A percentile compares a stretch with the other conserved stretches of the same genome.
phyloP scores from a whole-genome alignment of 2,113 vertebrate species.

The Ovibos moschatus region DNA sequence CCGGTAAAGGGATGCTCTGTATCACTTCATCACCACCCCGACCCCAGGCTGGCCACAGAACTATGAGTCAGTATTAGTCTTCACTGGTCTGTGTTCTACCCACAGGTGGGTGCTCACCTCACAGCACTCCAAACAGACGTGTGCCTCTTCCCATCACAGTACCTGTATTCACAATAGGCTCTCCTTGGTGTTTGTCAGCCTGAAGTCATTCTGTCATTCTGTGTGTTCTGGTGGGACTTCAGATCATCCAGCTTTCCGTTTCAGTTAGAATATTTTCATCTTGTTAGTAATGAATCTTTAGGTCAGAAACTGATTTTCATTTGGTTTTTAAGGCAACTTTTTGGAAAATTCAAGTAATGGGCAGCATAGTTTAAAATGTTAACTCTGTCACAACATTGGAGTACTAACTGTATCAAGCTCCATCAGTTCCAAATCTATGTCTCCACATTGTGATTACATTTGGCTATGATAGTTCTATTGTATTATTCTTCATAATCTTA shows the following conservation, averaged over 20 bases:
- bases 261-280: background rate
- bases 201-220: background rate
- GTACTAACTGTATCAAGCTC: background rate
- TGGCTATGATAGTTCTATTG: background rate
- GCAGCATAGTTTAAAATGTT: background rate
- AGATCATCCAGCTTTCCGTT: background rate
- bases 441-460: background rate
- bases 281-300: background rate
- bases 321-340: background rate
- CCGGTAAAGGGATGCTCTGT: background rate
- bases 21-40: background rate
- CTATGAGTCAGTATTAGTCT: background rate
- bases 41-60: fast-evolving
- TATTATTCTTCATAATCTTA: background rate
- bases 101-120: background rate
- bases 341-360: background rate
- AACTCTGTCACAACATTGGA: background rate
- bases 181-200: background rate
- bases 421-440: background rate
- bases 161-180: fast-evolving
- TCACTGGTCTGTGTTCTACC: background rate
- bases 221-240: background rate
- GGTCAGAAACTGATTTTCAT: background rate
- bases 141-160: background rate
- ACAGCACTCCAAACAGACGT: background rate